These are phyloP conservation scores for Wasmannia auropunctata DNA, from an alignment of 1,140 invertebrate genomes.

Conservation along the genomic window DNA sequence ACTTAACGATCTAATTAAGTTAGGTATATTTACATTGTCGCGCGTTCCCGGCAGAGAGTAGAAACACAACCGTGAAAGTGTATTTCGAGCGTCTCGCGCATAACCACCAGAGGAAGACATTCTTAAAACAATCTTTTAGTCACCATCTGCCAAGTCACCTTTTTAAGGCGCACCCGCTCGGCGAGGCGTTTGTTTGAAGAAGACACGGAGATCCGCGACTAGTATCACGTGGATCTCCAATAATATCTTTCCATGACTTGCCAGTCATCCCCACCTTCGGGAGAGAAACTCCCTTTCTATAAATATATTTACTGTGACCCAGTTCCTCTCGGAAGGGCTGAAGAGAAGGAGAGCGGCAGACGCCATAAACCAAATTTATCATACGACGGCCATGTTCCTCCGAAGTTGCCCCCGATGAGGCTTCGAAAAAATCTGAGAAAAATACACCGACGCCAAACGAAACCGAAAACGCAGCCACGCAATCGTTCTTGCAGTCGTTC, in stretches of 20 bases:
- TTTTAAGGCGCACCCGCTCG: conserved; percentile 11
- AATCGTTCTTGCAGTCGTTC: not conserved
- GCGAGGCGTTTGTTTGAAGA: conserved; percentile 55
- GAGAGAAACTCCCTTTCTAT: conserved; percentile 65
- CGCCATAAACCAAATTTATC: conserved; percentile 68
- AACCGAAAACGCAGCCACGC: not conserved
- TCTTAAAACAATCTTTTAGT: conserved; percentile 35
- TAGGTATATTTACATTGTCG: conserved; percentile 2
- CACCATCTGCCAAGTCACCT: conserved; percentile 3
- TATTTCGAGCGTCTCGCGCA: not conserved
- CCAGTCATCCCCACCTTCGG: conserved; percentile 25
- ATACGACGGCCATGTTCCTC: conserved; percentile 33
- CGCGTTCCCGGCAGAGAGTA: not conserved
- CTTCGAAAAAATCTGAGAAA: not conserved
- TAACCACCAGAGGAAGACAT: not conserved
- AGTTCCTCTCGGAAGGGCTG: conserved; percentile 45
- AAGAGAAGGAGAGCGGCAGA: conserved; percentile 26
- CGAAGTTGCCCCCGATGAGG: not conserved
- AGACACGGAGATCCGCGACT: conserved; percentile 30
- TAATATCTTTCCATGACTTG: conserved; percentile 67
- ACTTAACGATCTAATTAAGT: conserved; percentile 8
- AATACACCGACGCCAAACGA: not conserved
- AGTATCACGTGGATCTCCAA: conserved; percentile 56
- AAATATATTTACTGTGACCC: conserved; percentile 64
- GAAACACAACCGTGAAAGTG: conserved; percentile 12